These are phyloP conservation scores for Poecilia velifera DNA, from an alignment of 2,797 vertebrate species.

Conservation along the genomic window DNA sequence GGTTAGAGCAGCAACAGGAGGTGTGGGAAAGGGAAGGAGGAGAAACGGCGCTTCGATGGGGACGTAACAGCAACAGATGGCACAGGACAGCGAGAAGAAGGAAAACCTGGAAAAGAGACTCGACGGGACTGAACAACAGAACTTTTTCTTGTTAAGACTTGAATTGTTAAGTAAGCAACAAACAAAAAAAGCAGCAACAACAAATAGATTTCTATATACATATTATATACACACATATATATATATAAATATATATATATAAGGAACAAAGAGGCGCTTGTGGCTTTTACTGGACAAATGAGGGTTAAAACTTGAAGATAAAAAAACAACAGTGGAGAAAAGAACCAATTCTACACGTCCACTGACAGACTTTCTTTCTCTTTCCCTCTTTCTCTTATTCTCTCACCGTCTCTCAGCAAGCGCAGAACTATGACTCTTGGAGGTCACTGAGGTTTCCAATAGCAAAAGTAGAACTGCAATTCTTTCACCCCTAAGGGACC, in stretches of 20 bases:
- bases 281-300: slow-evolving; percentile 88
- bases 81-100: slow-evolving; percentile 66
- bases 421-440: slow-evolving; percentile 80
- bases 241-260: slow-evolving; percentile 65
- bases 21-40: slow-evolving; percentile 41
- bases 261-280: slow-evolving; percentile 80
- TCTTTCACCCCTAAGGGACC: slow-evolving; percentile 87
- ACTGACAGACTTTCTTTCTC: slow-evolving; percentile 82
- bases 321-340: slow-evolving; percentile 78
- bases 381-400: slow-evolving; percentile 81
- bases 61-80: slow-evolving; percentile 76
- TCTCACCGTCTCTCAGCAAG: slow-evolving; percentile 81
- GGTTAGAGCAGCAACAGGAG: slow-evolving; percentile 61
- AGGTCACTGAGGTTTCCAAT: slow-evolving; percentile 84
- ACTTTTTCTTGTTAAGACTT: slow-evolving; percentile 86
- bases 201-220: slow-evolving; percentile 89
- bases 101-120: slow-evolving; percentile 70
- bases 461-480: slow-evolving; percentile 84
- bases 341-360: slow-evolving; percentile 75
- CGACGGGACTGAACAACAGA: slow-evolving; percentile 80
- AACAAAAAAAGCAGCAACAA: slow-evolving; percentile 84
- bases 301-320: slow-evolving; percentile 88
- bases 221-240: slow-evolving; percentile 82
- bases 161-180: slow-evolving; percentile 86
- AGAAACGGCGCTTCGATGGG: slow-evolving; percentile 61